Percentiles rank a stretch among this genome's conserved stretches.
Conservation (phyloP, 2,797 vertebrate species). For the Cyprinella venusta region DNA sequence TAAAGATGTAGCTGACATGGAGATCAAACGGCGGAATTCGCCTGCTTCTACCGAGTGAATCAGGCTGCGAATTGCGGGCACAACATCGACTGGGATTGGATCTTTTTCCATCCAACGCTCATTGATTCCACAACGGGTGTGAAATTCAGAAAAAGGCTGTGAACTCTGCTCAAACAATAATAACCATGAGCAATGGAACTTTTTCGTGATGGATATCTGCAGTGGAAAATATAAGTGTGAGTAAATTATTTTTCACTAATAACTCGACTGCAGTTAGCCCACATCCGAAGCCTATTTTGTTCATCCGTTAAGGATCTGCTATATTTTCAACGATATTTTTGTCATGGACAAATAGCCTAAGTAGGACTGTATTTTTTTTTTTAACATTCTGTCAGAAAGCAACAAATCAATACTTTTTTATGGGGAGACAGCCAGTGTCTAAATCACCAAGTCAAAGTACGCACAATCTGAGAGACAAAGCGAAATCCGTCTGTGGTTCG, state of each 20-base stretch:
- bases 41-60: slow-evolving; percentile 61
- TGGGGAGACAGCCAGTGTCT: slow-evolving; percentile 53
- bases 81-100: slow-evolving; percentile 51
- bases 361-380: slow-evolving; percentile 29
- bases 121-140: slow-evolving; percentile 33
- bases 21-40: slow-evolving; percentile 77
- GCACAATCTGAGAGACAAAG: slow-evolving; percentile 33
- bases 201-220: slow-evolving; percentile 59
- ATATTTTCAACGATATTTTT: slow-evolving; percentile 13
- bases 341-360: slow-evolving; percentile 53
- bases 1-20: slow-evolving; percentile 89
- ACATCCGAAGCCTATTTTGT: not conserved
- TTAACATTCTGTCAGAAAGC: slow-evolving; percentile 27
- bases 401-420: slow-evolving; percentile 48
- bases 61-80: slow-evolving; percentile 44
- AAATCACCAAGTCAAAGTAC: slow-evolving; percentile 48
- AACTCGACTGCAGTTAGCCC: slow-evolving; percentile 4
- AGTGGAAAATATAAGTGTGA: slow-evolving; percentile 64
- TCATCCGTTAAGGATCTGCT: not conserved
- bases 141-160: slow-evolving; percentile 27
- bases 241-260: slow-evolving; percentile 58
- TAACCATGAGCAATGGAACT: slow-evolving; percentile 51
- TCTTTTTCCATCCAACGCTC: slow-evolving; percentile 36
- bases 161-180: slow-evolving; percentile 36
- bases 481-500: slow-evolving; percentile 39